phyloP scores from a whole-genome alignment of 2,888 invertebrate species.

The Deroplatys truncata region DNA sequence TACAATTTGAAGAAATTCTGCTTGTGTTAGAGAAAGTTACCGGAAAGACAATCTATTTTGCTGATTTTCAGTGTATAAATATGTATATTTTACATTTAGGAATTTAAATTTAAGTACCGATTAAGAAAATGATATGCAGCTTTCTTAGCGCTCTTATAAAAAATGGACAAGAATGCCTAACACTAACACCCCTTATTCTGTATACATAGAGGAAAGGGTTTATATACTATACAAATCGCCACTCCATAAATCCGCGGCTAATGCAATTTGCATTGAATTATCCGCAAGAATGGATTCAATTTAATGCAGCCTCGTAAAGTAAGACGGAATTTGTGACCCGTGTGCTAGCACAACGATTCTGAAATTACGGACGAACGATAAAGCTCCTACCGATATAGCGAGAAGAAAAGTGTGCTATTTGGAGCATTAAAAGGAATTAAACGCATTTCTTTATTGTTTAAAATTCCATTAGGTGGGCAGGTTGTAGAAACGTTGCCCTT shows the following conservation, averaged over 20 bases:
- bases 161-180: neutral
- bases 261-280: conserved; percentile 2
- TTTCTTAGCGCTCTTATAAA: neutral
- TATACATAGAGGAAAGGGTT: neutral
- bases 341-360: neutral
- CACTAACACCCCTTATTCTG: neutral
- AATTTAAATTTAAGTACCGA: neutral
- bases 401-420: neutral
- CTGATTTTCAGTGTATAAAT: too few species aligned
- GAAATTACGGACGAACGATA: neutral
- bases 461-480: neutral
- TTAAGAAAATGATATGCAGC: neutral
- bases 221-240: neutral
- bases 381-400: neutral
- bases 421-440: neutral
- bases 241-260: neutral
- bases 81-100: too few species aligned
- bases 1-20: too few species aligned
- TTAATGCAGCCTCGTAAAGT: neutral
- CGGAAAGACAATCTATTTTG: too few species aligned
- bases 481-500: neutral
- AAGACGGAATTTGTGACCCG: neutral
- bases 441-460: neutral
- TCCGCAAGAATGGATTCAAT: conserved; percentile 2
- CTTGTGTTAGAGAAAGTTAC: too few species aligned